A percentile compares a stretch with the other conserved stretches of the same genome.
These are phyloP conservation scores for Holothuria glaberrima DNA, from an alignment of 35 echinoderm and acorn worm species.

Conservation along the genomic window DNA sequence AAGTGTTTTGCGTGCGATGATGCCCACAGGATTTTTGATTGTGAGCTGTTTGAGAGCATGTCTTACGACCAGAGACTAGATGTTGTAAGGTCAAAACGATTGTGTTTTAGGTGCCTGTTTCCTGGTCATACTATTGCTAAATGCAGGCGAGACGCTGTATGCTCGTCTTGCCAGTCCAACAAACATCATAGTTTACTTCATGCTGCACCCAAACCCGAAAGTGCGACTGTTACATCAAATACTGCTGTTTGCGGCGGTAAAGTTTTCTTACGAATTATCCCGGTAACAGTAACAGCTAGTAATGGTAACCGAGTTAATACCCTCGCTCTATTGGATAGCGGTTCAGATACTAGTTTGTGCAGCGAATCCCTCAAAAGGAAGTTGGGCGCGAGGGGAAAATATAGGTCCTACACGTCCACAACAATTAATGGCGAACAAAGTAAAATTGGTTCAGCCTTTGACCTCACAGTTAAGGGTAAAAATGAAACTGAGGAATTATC, in stretches of 20 bases:
- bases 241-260: slow-evolving; percentile 31
- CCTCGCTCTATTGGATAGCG: slow-evolving; percentile 52
- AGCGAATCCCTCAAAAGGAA: slow-evolving; percentile 15
- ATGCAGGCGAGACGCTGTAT: slow-evolving; percentile 17
- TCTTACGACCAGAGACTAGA: slow-evolving; percentile 37
- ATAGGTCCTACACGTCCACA: slow-evolving; percentile 25
- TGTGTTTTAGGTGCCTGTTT: slow-evolving; percentile 57
- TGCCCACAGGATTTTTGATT: slow-evolving; percentile 34
- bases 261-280: slow-evolving; percentile 49
- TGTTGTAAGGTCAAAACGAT: slow-evolving; percentile 27
- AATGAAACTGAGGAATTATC: slow-evolving; percentile 27
- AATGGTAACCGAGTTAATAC: slow-evolving; percentile 57
- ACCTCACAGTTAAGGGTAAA: slow-evolving; percentile 29
- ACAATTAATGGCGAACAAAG: slow-evolving; percentile 44
- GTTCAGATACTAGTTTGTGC: slow-evolving; percentile 61
- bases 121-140: slow-evolving; percentile 44
- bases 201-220: not conserved
- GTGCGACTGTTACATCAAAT: slow-evolving; percentile 20
- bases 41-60: not conserved
- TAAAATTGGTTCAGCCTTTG: slow-evolving; percentile 23
- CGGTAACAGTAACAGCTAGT: slow-evolving; percentile 18
- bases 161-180: slow-evolving; percentile 21
- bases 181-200: slow-evolving; percentile 45
- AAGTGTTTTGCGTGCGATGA: slow-evolving; percentile 48
- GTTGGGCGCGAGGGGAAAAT: slow-evolving; percentile 33